Base-by-base conservation (phyloP, 2,888 invertebrate genomes). In the Pachymerium ferrugineum region DNA sequence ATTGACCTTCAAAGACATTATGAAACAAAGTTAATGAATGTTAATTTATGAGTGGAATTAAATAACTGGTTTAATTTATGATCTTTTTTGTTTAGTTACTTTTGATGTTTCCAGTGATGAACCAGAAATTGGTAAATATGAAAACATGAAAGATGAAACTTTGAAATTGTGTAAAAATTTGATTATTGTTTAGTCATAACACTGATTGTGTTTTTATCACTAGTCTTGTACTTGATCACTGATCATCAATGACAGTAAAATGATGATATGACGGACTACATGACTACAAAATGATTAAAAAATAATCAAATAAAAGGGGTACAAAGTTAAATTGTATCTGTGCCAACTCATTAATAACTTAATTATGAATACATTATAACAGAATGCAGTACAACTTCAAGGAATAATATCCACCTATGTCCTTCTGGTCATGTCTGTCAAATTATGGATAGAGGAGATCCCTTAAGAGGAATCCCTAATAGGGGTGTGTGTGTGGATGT, bases 61-160 rank as follows among this genome's bases (percentile, higher is more conserved):
- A 38, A n/a, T n/a, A 38, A 38, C 16, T 38, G 3, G 16, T 6
- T 38, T 47, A 22, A 4, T n/a, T 47, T 16, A 16, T 47, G 1
- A 47, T 5, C 16, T 47, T n/a, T 47, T 47, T 16, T 47, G 16
- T 62, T 5, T 12, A 62, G 62, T 62, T 12, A 62, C 14, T 12
- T 62, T 62, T 62, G 62, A 62, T 14, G 22, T 28, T 14, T 4
- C 38, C 28, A 28, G 28, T 62, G 62, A 28, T n/a, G 62, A 62
- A n/a, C 28, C 62, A 28, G 62, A 62, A 62, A 62, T 62, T 62
- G 62, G 62, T 62, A n/a, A 62, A n/a, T n/a, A n/a, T 12, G 62
- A 62, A 25, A 28, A 14, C n/a, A 25, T n/a, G n/a, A n/a, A n/a
- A n/a, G n/a, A n/a, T n/a, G n/a, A n/a, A n/a, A n/a, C n/a, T n/a